Base-by-base conservation (phyloP, 1,140 invertebrate species). In the Mya arenaria region DNA sequence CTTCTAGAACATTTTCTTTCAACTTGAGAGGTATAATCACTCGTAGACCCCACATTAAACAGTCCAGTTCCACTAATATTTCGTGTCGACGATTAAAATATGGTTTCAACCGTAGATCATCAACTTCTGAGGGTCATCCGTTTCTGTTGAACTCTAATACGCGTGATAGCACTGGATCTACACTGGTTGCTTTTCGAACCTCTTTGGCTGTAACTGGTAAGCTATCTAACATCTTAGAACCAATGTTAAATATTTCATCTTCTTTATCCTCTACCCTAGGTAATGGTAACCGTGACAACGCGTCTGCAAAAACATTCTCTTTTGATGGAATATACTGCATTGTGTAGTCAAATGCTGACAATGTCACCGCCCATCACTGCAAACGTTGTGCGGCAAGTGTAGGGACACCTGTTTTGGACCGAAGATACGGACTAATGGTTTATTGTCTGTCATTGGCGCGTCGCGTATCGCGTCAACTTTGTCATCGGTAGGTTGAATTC, bases 1-100 rank as follows among this genome's bases (percentile, higher is more conserved):
- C 87, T 36, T 91, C 62, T 5, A 94, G 73, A 1, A 94, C 83
- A 63, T 83, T 58, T 23, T 84, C 23, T 60, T 86, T 88, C 56
- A 93, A 73, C 28, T 39, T 72, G 86, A 92, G 88, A 44, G 94
- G 93, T 34, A 94, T 90, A 17, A 93, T 65, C 30, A 82, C 63
- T 62, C 75, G 23, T 3, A 41, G 19, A 17, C 78, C 68, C 55
- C 74, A 69, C 66, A 85, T 41, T 28, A 74, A 32, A 74, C 73
- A 83, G 6, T 30, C 82, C 44, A 71, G 73, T 25, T 41, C 37
- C n/a, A n/a, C n/a, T n/a, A n/a, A n/a, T n/a, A n/a, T n/a, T n/a
- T n/a, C n/a, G n/a, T n/a, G n/a, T n/a, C n/a, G n/a, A n/a, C n/a
- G n/a, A n/a, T n/a, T n/a, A n/a, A n/a, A n/a, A n/a, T n/a, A n/a